Evolutionary conservation across 1,140 invertebrate species (phyloP).

Genomic region (Cyphomyrmex costatus): DNA sequence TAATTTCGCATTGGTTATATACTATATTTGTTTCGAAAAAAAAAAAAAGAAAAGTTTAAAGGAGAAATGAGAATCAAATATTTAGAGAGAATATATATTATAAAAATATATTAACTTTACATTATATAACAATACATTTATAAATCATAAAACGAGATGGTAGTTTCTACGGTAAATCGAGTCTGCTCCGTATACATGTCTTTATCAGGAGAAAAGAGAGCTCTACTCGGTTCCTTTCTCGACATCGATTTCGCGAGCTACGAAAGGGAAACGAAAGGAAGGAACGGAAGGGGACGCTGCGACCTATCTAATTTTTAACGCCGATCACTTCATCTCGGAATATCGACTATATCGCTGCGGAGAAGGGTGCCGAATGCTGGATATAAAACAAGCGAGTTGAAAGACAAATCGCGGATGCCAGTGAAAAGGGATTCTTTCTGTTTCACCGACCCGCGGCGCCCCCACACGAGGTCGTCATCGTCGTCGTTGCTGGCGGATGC

Average conservation of each 20-base stretch:
- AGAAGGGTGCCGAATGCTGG: slow-evolving; percentile 54
- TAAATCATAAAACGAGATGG: background rate
- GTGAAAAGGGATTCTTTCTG: slow-evolving; percentile 80
- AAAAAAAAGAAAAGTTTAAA: background rate
- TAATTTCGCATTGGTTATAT: background rate
- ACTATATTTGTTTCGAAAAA: background rate
- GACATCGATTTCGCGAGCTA: slow-evolving; percentile 50
- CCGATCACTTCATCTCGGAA: slow-evolving; percentile 76
- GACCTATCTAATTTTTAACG: slow-evolving; percentile 79
- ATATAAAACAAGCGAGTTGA: slow-evolving; percentile 83
- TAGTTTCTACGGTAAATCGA: slow-evolving; percentile 32
- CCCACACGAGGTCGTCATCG: slow-evolving; percentile 5
- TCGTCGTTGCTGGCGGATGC: slow-evolving; percentile 33
- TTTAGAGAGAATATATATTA: background rate
- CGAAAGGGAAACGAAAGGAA: slow-evolving; percentile 28
- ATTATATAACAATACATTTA: background rate
- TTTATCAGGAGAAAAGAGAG: slow-evolving; percentile 18
- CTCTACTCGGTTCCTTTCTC: slow-evolving; percentile 20
- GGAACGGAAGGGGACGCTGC: slow-evolving; percentile 24
- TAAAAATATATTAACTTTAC: slow-evolving; percentile 22
- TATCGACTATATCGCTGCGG: slow-evolving; percentile 65
- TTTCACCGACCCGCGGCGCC: slow-evolving; percentile 42
- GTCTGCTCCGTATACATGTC: background rate
- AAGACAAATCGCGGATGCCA: slow-evolving; percentile 82
- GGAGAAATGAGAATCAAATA: background rate